phyloP scores from a whole-genome alignment of 2,888 invertebrate species.

The Rhagophthalmus giganteus region DNA sequence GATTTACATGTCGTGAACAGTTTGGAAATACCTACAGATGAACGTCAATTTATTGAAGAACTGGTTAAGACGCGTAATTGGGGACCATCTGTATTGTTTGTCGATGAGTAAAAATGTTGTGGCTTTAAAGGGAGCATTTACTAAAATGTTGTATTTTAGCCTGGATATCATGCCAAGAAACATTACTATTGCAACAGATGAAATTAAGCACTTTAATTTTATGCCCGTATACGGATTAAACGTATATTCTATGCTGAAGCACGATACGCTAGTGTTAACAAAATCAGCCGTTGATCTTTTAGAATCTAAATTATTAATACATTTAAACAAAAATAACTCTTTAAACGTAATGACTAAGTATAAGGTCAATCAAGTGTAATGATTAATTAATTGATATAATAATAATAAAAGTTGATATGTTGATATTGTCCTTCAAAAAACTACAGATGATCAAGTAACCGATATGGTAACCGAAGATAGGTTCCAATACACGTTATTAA shows the following conservation, averaged over 20 bases:
- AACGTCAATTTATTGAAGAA: constrained; percentile 76
- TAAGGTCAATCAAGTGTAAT: constrained; percentile 46
- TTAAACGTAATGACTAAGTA: constrained; percentile 57
- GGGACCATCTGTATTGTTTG: constrained; percentile 94
- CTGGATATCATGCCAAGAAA: constrained; percentile 86
- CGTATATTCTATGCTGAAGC: constrained; percentile 95
- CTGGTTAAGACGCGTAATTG: constrained; percentile 84
- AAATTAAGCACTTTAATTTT: constrained; percentile 81
- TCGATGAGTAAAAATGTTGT: constrained; percentile 76
- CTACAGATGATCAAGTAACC: no score
- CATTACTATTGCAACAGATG: constrained; percentile 79
- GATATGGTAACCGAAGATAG: no score
- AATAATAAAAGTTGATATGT: no score
- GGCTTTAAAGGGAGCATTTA: background rate
- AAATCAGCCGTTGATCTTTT: constrained; percentile 80
- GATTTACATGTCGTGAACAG: constrained; percentile 89
- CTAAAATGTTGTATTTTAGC: constrained; percentile 58
- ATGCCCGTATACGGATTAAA: constrained; percentile 97
- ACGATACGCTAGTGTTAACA: constrained; percentile 89
- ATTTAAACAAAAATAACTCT: constrained; percentile 66
- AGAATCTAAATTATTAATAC: constrained; percentile 74
- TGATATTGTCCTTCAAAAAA: no score
- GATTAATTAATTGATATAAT: no score
- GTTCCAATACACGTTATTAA: background rate
- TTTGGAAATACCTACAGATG: constrained; percentile 82